Conservation (phyloP, 1,140 invertebrate species). For the Anastrepha ludens region DNA sequence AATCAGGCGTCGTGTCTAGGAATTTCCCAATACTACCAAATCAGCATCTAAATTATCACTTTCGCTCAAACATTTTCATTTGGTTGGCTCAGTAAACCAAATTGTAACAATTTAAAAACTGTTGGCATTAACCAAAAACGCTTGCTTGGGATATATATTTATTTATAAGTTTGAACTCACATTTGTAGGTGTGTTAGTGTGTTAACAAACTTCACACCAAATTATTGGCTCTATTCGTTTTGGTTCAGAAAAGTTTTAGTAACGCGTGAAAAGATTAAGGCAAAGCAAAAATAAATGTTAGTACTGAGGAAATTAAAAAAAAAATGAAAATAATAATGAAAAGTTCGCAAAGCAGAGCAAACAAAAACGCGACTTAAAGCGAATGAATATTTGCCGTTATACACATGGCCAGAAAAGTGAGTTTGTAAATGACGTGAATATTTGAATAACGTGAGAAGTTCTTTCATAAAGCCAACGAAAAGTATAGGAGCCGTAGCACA, state of each 20-base stretch:
- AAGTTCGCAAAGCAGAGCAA: neutral
- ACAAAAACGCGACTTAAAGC: neutral
- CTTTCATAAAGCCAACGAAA: conserved; percentile 36
- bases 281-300: neutral
- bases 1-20: no score
- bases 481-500: neutral
- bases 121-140: no score
- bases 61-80: no score
- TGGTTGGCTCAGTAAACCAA: no score
- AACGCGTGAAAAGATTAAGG: neutral
- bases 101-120: no score
- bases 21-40: no score
- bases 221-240: conserved; percentile 1
- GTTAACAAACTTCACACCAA: neutral
- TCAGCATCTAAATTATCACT: no score
- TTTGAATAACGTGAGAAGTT: conserved; percentile 54
- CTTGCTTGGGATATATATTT: no score
- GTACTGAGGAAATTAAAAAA: neutral
- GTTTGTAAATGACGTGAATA: conserved; percentile 50
- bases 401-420: neutral
- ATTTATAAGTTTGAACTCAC: no score
- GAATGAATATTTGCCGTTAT: neutral
- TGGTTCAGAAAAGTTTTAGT: conserved; percentile 3
- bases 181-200: no score
- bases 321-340: neutral